These are phyloP conservation scores for Hydractinia symbiolongicarpus DNA, from an alignment of 30 jellyfish, hydroid and myxozoan genomes.

Conservation along the genomic window DNA sequence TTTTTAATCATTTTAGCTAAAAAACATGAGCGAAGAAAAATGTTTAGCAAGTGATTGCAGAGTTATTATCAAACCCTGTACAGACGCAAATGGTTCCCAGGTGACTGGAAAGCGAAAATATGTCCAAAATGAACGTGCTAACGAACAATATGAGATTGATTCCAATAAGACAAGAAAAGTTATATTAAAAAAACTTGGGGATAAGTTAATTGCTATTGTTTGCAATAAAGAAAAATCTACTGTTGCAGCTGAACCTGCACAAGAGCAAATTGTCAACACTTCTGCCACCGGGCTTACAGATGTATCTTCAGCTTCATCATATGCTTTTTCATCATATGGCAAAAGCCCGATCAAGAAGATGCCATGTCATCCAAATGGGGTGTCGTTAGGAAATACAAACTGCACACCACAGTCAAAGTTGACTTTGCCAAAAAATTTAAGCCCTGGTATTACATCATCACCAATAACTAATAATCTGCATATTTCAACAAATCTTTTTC, in stretches of 20 bases:
- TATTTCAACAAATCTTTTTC: slow-evolving; percentile 5
- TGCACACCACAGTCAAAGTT: not conserved
- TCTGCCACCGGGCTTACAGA: not conserved
- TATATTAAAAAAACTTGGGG: slow-evolving; percentile 6
- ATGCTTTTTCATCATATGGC: not conserved
- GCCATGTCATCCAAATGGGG: not conserved
- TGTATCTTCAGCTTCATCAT: not conserved
- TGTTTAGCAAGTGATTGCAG: no score
- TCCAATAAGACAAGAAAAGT: slow-evolving; percentile 1
- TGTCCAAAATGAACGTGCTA: no score
- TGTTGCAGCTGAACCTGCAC: not conserved
- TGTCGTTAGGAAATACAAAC: not conserved
- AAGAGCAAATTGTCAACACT: not conserved
- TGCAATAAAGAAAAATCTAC: not conserved
- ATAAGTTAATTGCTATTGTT: slow-evolving; percentile 4
- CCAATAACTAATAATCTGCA: not conserved
- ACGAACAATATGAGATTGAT: not conserved
- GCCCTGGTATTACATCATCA: not conserved
- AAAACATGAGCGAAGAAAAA: no score
- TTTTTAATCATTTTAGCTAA: no score
- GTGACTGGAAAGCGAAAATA: no score
- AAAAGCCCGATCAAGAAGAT: not conserved
- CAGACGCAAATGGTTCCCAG: no score
- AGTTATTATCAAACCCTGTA: no score
- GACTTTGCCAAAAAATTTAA: not conserved